These are phyloP conservation scores for Melanostoma scalare DNA, from an alignment of 2,888 invertebrate genomes.

Conservation along the genomic window DNA sequence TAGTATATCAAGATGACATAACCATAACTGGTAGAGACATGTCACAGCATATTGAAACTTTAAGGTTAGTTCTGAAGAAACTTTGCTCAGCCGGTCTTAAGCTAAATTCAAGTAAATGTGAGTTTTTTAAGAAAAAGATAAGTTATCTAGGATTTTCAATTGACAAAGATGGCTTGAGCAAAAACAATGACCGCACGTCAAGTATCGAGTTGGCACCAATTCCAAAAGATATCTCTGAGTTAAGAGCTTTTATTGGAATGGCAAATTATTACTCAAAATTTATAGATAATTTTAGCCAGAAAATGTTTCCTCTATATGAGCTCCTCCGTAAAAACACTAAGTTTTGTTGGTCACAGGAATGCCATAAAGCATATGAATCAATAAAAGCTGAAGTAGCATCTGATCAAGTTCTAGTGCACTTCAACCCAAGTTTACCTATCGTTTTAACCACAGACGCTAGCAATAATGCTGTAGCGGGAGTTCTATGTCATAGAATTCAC, in stretches of 20 bases:
- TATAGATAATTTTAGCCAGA: no score
- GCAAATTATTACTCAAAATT: no score
- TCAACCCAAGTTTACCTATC: slow-evolving; percentile 14
- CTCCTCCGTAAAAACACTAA: slow-evolving; percentile 5
- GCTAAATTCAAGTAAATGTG: slow-evolving; percentile 75
- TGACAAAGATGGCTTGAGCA: slow-evolving; percentile 15
- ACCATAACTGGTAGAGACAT: slow-evolving; percentile 69
- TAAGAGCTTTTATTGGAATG: slow-evolving; percentile 75
- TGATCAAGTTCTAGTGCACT: slow-evolving; percentile 34
- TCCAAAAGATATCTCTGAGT: slow-evolving; percentile 70
- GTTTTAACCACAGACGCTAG: slow-evolving; percentile 36
- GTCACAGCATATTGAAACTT: slow-evolving; percentile 72
- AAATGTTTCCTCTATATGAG: no score
- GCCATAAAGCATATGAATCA: slow-evolving; percentile 7
- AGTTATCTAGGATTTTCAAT: slow-evolving; percentile 61
- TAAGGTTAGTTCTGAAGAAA: slow-evolving; percentile 72
- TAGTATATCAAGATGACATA: slow-evolving; percentile 23
- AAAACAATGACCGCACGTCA: slow-evolving; percentile 68
- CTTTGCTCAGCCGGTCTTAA: slow-evolving; percentile 72
- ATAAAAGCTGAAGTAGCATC: not conserved
- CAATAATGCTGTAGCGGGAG: slow-evolving; percentile 13
- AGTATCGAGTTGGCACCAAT: slow-evolving; percentile 70
- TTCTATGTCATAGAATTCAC: slow-evolving; percentile 12
- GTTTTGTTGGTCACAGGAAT: slow-evolving; percentile 10
- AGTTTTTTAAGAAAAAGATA: slow-evolving; percentile 47